Evolutionary conservation across 1,140 invertebrate genomes (phyloP).

Genomic region (Pinna nobilis): DNA sequence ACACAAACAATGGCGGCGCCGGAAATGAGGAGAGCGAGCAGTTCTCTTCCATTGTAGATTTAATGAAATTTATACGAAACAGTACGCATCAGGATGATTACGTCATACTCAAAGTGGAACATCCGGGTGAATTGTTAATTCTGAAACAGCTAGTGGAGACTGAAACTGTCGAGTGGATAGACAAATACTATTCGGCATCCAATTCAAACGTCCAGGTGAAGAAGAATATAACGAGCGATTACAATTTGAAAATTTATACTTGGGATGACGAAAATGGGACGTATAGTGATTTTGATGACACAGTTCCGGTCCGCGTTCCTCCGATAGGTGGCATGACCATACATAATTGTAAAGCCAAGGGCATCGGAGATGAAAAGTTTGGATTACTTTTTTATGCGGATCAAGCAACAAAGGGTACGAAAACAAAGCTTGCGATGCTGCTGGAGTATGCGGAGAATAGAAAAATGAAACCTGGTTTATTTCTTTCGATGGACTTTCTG

Average conservation of each 20-base stretch:
- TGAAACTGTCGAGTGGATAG: slow-evolving; percentile 48
- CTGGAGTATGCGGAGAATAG: neutral
- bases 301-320: slow-evolving; percentile 17
- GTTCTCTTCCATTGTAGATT: slow-evolving; percentile 24
- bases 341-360: slow-evolving; percentile 24
- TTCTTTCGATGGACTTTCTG: slow-evolving; percentile 27
- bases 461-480: slow-evolving; percentile 27
- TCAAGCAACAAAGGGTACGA: neutral
- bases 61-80: slow-evolving; percentile 36
- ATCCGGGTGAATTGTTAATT: slow-evolving; percentile 25
- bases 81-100: slow-evolving; percentile 49
- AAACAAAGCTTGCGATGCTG: slow-evolving; percentile 20
- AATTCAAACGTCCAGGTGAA: slow-evolving; percentile 5
- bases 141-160: slow-evolving; percentile 6
- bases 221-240: slow-evolving; percentile 22
- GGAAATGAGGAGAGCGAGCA: neutral
- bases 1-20: neutral
- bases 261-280: slow-evolving; percentile 41
- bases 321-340: slow-evolving; percentile 1
- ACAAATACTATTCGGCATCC: slow-evolving; percentile 46
- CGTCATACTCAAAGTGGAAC: slow-evolving; percentile 45
- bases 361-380: slow-evolving; percentile 14
- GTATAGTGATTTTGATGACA: slow-evolving; percentile 42
- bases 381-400: slow-evolving; percentile 29
- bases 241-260: slow-evolving; percentile 16